Base-by-base conservation (phyloP, 2,888 invertebrate species). In the Hylaea fasciaria region DNA sequence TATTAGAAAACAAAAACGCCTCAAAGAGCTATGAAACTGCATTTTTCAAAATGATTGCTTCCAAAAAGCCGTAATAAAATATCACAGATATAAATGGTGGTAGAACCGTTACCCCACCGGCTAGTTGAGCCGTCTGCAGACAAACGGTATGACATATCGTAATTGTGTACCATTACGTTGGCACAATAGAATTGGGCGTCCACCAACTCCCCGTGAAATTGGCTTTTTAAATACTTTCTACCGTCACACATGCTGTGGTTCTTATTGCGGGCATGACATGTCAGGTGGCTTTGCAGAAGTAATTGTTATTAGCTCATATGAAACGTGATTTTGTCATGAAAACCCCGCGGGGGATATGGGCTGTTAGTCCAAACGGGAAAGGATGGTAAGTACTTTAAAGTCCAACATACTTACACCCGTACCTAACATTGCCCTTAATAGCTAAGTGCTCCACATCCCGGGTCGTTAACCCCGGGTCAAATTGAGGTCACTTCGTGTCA, bases 171-270 rank as follows among this genome's bases (percentile, higher is more conserved):
- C 72, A 90, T 91, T 91, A 90, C 85, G 53, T 71, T 60, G 74
- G 74, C 53, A 91, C 91, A 91, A 91, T 87, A 89, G 91, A 91
- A 91, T 91, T 91, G 91, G 91, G 89, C 85, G 82, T 72, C 69
- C 78, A 78, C 57, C 85, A 85, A 73, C 74, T 72, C 80, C 74
- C 87, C 91, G 88, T 89, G 89, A 91, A 91, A 91, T 91, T 90
- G 86, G 80, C 76, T 80, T 88, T 87, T 89, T 90, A 89, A 89
- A 91, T 90, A 89, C 91, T 90, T 89, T 89, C 88, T 84, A 84
- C 75, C 65, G 64, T 65, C 62, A 62, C 62, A 62, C 65, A 56
- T 52, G 56, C 53, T 9, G 47, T 43, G 39, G 47, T 62, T 52
- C 13, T 43, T 17, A 43, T 47, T 51, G 49, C 45, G 32, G 14